Base-by-base conservation (phyloP, 2,888 invertebrate species). In the Alviniconcha strummeri region DNA sequence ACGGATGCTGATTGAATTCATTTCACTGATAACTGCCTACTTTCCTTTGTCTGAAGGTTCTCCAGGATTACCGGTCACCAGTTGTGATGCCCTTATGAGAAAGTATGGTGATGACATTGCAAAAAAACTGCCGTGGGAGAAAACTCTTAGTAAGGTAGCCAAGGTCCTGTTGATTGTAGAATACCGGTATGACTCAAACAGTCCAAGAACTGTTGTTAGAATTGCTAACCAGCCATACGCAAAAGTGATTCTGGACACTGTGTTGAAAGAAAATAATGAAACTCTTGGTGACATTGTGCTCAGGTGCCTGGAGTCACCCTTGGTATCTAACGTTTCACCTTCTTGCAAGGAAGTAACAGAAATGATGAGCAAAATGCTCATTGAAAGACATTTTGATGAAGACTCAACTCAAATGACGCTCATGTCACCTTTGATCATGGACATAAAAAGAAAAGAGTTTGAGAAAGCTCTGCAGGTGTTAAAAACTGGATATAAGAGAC, bases 141-240 rank as follows among this genome's bases (percentile, higher is more conserved):
- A 15, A 64, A 36, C 56, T 19, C 79, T 79, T 13, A 79, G 79
- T 17, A n/a, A 64, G 11, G n/a, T n/a, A 36, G 79, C 79, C 19
- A 54, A 64, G 17, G 64, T 79, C 9, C 11, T 79, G 13, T 36
- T 79, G 19, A 19, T 79, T 9, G 13, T 67, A 52, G 79, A 79
- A 64, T 19, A 64, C 19, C 13, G 77, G 15, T 6, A 56, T 77
- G 56, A 56, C 7, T 52, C 36, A 17, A n/a, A 76, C 13, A 17
- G 7, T n/a, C 56, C 60, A 19, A 64, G 79, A 56, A 36, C 6
- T 8, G 9, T 15, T 72, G 79, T 79, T 19, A 79, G 64, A n/a
- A 79, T 79, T 64, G 79, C 79, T 64, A 19, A 79, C 52, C 79
- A 79, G 79, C 79, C 64, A n/a, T 79, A 79, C 52, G 79, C 79